These are phyloP conservation scores for Microcebus ravelobensis DNA, from an alignment of 2,113 vertebrate species.

Conservation along the genomic window DNA sequence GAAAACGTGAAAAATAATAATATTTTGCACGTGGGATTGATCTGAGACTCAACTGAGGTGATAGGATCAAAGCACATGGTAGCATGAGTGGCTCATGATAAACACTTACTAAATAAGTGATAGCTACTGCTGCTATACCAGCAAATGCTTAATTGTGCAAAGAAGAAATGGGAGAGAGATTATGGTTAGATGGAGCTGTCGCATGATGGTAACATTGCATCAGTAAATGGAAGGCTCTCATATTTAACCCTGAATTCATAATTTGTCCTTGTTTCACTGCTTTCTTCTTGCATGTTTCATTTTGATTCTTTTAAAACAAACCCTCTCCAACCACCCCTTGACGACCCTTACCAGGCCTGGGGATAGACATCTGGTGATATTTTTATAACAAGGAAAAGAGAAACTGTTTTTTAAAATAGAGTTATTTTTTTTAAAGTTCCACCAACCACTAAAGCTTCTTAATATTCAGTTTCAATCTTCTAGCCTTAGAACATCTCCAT, in stretches of 20 bases:
- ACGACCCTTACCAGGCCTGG: background rate
- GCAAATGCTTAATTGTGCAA: background rate
- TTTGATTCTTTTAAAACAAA: background rate
- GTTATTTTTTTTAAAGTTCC: background rate
- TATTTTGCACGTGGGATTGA: background rate
- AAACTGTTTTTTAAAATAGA: background rate
- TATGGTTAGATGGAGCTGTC: background rate
- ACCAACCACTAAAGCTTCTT: background rate
- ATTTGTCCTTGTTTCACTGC: background rate
- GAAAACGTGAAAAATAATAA: background rate
- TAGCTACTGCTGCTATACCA: fast-evolving
- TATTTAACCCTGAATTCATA: background rate
- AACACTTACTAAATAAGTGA: no score
- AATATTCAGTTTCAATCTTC: background rate
- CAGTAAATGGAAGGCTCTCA: background rate
- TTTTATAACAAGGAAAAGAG: background rate
- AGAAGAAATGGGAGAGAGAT: background rate
- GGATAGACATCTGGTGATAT: background rate
- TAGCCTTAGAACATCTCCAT: background rate
- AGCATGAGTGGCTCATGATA: background rate
- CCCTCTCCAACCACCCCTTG: no score
- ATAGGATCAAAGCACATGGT: background rate
- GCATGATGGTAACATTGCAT: background rate
- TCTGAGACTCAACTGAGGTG: background rate
- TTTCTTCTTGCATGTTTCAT: background rate